Conservation (phyloP, 2,797 vertebrate genomes). For the Sphenodon punctatus region DNA sequence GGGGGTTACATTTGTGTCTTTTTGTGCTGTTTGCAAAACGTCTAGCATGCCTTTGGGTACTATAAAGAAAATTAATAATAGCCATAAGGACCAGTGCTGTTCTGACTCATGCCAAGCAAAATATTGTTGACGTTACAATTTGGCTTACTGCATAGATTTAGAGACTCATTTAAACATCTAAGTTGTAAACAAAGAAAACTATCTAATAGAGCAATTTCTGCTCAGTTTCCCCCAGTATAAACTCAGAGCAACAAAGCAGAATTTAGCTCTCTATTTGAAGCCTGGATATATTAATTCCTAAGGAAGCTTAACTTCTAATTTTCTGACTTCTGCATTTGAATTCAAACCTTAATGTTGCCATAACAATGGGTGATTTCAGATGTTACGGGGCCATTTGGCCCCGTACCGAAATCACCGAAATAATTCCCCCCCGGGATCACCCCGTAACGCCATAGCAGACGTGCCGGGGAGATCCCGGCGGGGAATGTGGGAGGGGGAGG, state of each 20-base stretch:
- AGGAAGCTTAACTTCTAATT: slow-evolving; percentile 20
- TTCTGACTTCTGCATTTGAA: slow-evolving; percentile 18
- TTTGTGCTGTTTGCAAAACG: slow-evolving; percentile 1
- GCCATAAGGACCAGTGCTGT: slow-evolving; percentile 32
- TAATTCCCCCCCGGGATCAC: too few relatives aligned
- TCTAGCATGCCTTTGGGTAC: background rate
- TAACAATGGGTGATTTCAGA: too few relatives aligned
- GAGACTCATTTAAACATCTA: slow-evolving; percentile 30
- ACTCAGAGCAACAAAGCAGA: background rate
- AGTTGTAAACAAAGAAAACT: slow-evolving; percentile 25
- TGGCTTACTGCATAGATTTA: slow-evolving; percentile 7
- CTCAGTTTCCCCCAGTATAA: background rate
- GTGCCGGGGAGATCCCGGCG: too few relatives aligned
- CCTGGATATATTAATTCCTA: slow-evolving; percentile 1
- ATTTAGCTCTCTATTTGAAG: background rate
- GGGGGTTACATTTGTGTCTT: background rate
- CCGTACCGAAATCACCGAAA: too few relatives aligned
- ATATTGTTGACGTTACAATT: slow-evolving; percentile 33
- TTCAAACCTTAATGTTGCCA: too few relatives aligned
- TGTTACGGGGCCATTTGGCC: too few relatives aligned
- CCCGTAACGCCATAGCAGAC: too few relatives aligned
- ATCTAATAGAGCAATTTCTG: slow-evolving; percentile 2
- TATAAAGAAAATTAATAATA: slow-evolving; percentile 30
- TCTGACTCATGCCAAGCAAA: slow-evolving; percentile 9
- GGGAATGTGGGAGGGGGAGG: too few relatives aligned